phyloP scores from a whole-genome alignment of 2,113 vertebrate genomes.

The Oncorhynchus nerka region DNA sequence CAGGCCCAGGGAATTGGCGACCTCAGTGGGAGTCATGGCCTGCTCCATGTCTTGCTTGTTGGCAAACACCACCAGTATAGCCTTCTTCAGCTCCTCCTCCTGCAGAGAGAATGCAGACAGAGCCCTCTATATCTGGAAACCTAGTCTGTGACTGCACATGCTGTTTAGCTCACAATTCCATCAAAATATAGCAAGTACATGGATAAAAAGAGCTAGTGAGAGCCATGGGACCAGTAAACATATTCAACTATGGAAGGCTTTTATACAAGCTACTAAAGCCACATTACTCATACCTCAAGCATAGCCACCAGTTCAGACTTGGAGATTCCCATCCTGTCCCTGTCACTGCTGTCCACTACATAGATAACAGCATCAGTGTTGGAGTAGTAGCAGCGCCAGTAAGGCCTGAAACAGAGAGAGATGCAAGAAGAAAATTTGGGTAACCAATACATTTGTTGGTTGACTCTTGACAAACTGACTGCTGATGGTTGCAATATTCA shows the following conservation, averaged over 20 bases:
- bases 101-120: slow-evolving; percentile 43
- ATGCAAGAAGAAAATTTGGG: background rate
- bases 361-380: slow-evolving; percentile 68
- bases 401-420: slow-evolving; percentile 73
- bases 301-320: slow-evolving; percentile 97
- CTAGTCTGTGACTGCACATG: too few species aligned
- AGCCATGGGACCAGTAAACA: too few species aligned
- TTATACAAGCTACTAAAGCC: background rate
- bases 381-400: slow-evolving; percentile 98
- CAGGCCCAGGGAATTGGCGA: slow-evolving; percentile 91
- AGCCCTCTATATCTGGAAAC: too few species aligned
- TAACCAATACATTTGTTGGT: background rate
- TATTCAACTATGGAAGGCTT: background rate
- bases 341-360: slow-evolving; percentile 96
- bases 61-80: slow-evolving; percentile 96
- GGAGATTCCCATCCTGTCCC: slow-evolving; percentile 97
- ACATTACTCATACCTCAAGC: slow-evolving; percentile 82
- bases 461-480: too few species aligned
- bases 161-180: too few species aligned
- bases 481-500: too few species aligned
- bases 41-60: slow-evolving; percentile 99
- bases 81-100: slow-evolving; percentile 98
- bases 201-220: too few species aligned
- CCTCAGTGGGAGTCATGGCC: slow-evolving; percentile 96
- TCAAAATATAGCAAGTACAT: too few species aligned